Percentiles rank a stretch among this genome's conserved stretches.
phyloP scores from a whole-genome alignment of 2,888 invertebrate species.

The Cheilosia impressa region DNA sequence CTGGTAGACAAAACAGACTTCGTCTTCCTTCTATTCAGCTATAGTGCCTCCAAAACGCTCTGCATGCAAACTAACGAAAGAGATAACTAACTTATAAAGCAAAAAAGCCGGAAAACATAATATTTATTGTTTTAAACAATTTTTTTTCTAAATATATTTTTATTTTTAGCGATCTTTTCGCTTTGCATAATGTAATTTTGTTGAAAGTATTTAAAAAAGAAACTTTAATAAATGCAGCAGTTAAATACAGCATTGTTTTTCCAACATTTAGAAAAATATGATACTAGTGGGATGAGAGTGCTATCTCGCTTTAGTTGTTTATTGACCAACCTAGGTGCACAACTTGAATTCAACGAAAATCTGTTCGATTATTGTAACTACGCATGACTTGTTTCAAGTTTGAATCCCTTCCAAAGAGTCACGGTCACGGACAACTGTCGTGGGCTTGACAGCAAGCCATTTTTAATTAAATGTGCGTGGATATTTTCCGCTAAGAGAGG shows the following conservation, averaged over 20 bases:
- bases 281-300: too few relatives aligned
- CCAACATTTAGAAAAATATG: background rate
- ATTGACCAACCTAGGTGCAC: background rate
- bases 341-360: too few relatives aligned
- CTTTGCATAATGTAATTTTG: conserved; percentile 33
- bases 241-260: background rate
- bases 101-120: conserved; percentile 22
- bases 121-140: conserved; percentile 30
- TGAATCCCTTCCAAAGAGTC: too few relatives aligned
- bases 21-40: conserved; percentile 48
- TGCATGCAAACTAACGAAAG: conserved; percentile 30
- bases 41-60: conserved; percentile 38
- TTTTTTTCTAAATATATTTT: conserved; percentile 27
- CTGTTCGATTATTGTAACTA: too few relatives aligned
- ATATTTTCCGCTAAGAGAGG: too few relatives aligned
- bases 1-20: conserved; percentile 82
- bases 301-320: background rate
- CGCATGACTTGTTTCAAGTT: too few relatives aligned
- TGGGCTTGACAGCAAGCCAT: too few relatives aligned
- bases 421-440: too few relatives aligned
- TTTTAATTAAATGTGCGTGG: too few relatives aligned
- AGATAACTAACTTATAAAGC: conserved; percentile 26
- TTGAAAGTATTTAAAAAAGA: conserved; percentile 9
- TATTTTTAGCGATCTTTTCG: conserved; percentile 22
- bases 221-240: conserved; percentile 20